Conservation (phyloP, 2,113 vertebrate genomes). For the Clarias gariepinus region DNA sequence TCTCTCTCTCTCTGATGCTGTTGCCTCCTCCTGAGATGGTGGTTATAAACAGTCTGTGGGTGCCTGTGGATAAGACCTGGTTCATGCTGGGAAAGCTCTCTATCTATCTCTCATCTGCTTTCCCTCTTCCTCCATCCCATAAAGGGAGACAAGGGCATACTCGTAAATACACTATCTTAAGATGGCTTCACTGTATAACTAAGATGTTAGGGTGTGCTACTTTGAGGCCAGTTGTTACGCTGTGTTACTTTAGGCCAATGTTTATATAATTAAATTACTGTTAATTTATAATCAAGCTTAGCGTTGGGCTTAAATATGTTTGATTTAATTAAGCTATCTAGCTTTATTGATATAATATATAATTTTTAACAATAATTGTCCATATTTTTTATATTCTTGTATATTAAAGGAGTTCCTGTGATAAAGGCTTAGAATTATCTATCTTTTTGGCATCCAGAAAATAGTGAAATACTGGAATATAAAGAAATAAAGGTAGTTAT, state of each 20-base stretch:
- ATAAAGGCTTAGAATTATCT: too few species aligned
- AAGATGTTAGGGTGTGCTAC: background rate
- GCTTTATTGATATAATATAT: too few species aligned
- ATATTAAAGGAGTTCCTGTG: too few species aligned
- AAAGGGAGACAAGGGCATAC: conserved; percentile 35
- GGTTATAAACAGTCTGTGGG: conserved; percentile 69
- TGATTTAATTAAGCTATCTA: background rate
- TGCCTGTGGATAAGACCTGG: conserved; percentile 64
- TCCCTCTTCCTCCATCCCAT: conserved; percentile 16
- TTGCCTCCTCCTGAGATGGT: conserved; percentile 52
- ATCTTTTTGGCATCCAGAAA: too few species aligned
- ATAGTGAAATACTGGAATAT: too few species aligned
- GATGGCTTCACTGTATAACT: conserved; percentile 1
- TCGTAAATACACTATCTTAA: conserved; percentile 15
- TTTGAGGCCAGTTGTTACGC: background rate
- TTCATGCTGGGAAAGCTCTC: conserved; percentile 69
- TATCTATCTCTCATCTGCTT: conserved; percentile 61
- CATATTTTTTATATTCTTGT: too few species aligned
- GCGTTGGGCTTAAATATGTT: background rate
- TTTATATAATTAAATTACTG: background rate
- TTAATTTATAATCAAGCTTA: background rate
- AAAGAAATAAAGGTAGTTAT: too few species aligned
- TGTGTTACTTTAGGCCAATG: background rate
- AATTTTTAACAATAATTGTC: too few species aligned
- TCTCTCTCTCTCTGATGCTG: conserved; percentile 46